Evolutionary conservation across 2,113 vertebrate genomes (phyloP), one percentile per base, ranked within the genome.

Genomic region (Bubo bubo): DNA sequence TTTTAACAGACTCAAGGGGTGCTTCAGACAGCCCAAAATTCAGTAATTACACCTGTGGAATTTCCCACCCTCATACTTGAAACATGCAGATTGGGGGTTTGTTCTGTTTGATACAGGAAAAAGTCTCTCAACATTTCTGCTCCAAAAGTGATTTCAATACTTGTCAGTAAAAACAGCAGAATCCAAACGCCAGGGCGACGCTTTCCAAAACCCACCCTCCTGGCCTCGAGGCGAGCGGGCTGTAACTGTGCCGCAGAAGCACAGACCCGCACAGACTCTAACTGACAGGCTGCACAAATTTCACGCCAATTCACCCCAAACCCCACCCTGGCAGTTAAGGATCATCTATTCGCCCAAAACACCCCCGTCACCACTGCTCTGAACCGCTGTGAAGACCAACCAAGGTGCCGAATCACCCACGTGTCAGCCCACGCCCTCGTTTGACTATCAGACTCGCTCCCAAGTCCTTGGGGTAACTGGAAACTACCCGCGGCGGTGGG

Each of bases 171-270:
- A 18, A 28, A 7, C 34, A 47, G 39, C 49, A 13, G 2, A 1
- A 1, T 9, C 56, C 34, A 19, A 45, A 8, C 43, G 9, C 39
- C 3, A 21, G 0, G 1, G 7, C 4, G 30, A 15, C 9, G 19
- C 67, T 39, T 27, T 39, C 30, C 32, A 28, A 39, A 24, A 12
- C 32, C 56, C 35, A 37, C 59, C 53, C 14, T 18, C 43, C 43
- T 18, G 43, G 43, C 43, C 43, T 45, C 17, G 43, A 45, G 43
- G 43, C 43, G 43, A 19, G 56, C 1, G 5, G 10, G 10, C 64
- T 19, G 47, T 37, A 17, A 6, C 2, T 4, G 41, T 2, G 30
- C 39, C 20, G 9, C 23, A 8, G 50, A 39, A 55, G 34, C 8
- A 47, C 7, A 8, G 50, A 5, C n/a, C 4, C 4, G 28, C 4